These are phyloP conservation scores for Choloepus didactylus DNA, from an alignment of 2,797 vertebrate genomes.

Conservation along the genomic window DNA sequence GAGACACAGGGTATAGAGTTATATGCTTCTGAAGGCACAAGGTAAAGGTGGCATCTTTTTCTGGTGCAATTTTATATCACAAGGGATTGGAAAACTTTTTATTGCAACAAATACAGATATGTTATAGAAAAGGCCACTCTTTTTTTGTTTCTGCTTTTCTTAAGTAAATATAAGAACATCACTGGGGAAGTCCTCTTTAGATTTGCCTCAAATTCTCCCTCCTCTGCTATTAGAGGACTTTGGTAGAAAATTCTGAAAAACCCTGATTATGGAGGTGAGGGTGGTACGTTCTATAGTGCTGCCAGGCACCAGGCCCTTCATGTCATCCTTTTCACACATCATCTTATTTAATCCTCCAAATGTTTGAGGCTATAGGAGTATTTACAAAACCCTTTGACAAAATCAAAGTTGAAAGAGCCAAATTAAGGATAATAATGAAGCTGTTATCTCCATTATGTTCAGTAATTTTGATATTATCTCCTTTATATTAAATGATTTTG, in stretches of 20 bases:
- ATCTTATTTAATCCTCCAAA: background rate
- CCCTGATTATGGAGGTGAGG: background rate
- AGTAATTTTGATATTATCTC: background rate
- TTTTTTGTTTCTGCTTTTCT: background rate
- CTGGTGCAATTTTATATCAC: background rate
- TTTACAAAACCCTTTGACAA: background rate
- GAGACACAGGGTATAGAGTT: rapidly evolving
- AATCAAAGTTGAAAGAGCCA: background rate
- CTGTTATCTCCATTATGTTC: background rate
- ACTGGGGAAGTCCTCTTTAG: background rate
- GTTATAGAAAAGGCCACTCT: background rate
- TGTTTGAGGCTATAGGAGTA: rapidly evolving
- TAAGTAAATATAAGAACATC: background rate
- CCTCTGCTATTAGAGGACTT: background rate
- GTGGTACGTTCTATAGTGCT: rapidly evolving
- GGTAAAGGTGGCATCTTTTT: background rate
- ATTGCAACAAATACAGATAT: background rate
- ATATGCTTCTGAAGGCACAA: rapidly evolving
- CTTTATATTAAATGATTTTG: background rate
- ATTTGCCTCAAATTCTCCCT: background rate
- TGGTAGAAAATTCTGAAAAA: background rate
- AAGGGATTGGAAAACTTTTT: background rate
- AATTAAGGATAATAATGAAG: background rate
- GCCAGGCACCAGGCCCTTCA: rapidly evolving
- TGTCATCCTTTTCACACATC: rapidly evolving